A percentile compares a stretch with the other conserved stretches of the same genome.
These are phyloP conservation scores for Barbus barbus DNA, from an alignment of 2,113 vertebrate genomes.

Conservation along the genomic window DNA sequence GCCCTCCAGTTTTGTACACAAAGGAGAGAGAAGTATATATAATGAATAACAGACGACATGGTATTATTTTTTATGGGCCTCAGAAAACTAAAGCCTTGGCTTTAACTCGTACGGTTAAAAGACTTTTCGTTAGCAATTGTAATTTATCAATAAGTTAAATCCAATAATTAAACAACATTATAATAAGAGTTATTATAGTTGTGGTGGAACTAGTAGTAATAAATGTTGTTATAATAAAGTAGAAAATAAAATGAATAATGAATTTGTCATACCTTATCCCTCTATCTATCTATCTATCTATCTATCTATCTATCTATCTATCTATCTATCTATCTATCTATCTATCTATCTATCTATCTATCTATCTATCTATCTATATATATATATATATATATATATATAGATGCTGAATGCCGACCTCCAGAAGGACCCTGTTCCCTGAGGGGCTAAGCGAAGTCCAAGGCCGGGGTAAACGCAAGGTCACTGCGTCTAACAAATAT, in stretches of 20 bases:
- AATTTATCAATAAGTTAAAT: not conserved
- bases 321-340: not conserved
- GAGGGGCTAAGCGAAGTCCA: conserved; percentile 93
- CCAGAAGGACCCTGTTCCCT: conserved; percentile 71
- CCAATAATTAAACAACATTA: not conserved
- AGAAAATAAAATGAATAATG: too few relatives aligned
- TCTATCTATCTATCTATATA: too few relatives aligned
- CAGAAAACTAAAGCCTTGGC: not conserved
- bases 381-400: not conserved
- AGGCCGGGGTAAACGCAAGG: conserved; percentile 99
- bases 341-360: not conserved
- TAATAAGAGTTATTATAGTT: not conserved
- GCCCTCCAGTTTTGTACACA: not conserved
- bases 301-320: too few relatives aligned
- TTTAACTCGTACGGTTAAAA: not conserved
- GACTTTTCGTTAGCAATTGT: not conserved
- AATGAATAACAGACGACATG: not conserved
- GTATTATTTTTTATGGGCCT: not conserved
- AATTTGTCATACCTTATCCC: too few relatives aligned
- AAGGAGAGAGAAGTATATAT: not conserved
- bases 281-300: too few relatives aligned
- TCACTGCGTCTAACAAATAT: conserved; percentile 99
- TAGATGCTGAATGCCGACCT: too few relatives aligned
- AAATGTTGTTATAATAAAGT: too few relatives aligned
- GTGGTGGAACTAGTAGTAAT: too few relatives aligned